These are phyloP conservation scores for Lasioglossum baleicum DNA, from an alignment of 1,140 invertebrate genomes.

Conservation along the genomic window DNA sequence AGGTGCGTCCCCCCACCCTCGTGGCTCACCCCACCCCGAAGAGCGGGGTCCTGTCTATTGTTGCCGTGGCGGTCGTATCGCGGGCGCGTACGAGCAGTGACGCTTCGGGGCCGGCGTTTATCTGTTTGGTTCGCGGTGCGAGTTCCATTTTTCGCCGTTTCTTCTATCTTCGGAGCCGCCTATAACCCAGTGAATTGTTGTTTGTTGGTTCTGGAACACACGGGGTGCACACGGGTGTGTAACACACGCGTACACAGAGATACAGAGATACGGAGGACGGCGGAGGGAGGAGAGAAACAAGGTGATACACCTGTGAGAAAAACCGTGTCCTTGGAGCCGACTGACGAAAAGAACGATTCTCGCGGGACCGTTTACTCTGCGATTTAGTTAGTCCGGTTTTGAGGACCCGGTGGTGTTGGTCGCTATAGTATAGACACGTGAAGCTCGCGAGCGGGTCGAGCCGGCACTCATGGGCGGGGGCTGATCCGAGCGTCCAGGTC, in stretches of 20 bases:
- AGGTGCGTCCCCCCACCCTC: conserved; percentile 41
- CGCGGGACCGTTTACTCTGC: conserved; percentile 2
- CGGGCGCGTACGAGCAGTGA: conserved; percentile 40
- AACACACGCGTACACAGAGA: no score
- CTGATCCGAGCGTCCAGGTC: background rate
- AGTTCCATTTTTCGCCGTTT: background rate
- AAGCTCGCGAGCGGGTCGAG: background rate
- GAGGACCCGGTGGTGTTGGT: no score
- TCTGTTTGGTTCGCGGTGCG: conserved; percentile 5
- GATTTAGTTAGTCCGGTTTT: background rate
- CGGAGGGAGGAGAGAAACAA: background rate
- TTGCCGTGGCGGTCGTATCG: conserved; percentile 29
- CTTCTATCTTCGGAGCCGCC: background rate
- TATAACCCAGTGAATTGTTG: conserved; percentile 6
- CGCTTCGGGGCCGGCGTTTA: conserved; percentile 36
- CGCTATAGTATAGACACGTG: background rate
- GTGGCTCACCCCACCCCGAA: conserved; percentile 2
- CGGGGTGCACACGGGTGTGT: no score
- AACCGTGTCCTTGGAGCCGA: background rate
- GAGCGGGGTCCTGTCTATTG: conserved; percentile 21
- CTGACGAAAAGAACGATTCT: conserved; percentile 11
- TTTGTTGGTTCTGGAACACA: background rate
- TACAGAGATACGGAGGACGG: no score
- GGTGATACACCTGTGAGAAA: conserved; percentile 1
- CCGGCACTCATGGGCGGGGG: conserved; percentile 22